Evolutionary conservation across 2,797 vertebrate genomes (phyloP), one percentile per base, ranked within the genome.

Genomic region (Pelodytes ibericus): DNA sequence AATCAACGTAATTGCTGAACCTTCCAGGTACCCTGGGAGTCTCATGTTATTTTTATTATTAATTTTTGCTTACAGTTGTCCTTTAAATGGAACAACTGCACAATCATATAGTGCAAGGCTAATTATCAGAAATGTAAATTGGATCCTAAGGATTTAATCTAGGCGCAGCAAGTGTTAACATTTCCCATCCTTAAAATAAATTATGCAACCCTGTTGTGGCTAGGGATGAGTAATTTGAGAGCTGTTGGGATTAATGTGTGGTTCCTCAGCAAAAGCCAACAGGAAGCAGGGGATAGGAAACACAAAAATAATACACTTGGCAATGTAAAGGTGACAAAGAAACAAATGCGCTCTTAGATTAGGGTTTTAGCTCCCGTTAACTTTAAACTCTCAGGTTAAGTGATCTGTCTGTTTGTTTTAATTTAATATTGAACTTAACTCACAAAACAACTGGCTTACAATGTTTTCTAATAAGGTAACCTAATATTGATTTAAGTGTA

Each of bases 171-270:
- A 57, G 64, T 25, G 39, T 75, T 60, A 60, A 57, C 10, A 61
- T 67, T 74, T 75, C 72, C 72, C 56, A 69, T 75, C 57, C 18
- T 20, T 53, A 39, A 29, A 61, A 36, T 60, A 31, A 77, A 61
- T 64, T 57, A 44, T 64, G 25, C 51, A 56, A 49, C 25, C 49
- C 59, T 77, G 74, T 77, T 77, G 67, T 77, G 74, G 41, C 74
- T 71, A 71, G 74, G 25, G 27, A 27, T 4, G 20, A 61, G 74
- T 71, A 77, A 77, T 49, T 26, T 71, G 60, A 77, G 75, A 49
- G 71, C 26, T 30, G 33, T 31, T 65, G 68, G 68, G 61, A 64
- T 65, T 65, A 65, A 59, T 63, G 29, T 63, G 41, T 56, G 30
- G 67, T 49, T 31, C 49, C 18, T 63, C 47, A 20, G 61, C 30